Evolutionary conservation across 2,888 invertebrate genomes (phyloP), one percentile per base, ranked within the genome.

Genomic region (Mayetiola destructor): DNA sequence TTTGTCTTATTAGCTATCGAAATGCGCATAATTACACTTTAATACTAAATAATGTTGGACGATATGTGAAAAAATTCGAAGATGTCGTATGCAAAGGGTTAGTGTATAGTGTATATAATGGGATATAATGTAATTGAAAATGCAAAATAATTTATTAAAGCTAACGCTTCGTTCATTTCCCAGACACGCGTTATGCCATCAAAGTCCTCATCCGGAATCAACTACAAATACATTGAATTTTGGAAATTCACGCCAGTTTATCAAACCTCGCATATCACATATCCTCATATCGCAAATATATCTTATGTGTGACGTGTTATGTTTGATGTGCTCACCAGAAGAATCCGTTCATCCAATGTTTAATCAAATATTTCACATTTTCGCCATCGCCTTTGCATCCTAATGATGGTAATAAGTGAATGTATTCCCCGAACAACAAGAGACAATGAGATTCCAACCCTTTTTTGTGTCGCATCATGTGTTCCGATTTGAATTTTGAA

Each of bases 11-110:
- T n/a, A n/a, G n/a, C n/a, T n/a, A 1, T 27, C 27, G n/a, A 27
- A 27, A 27, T 27, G 9, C 48, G 27, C 27, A 48, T 48, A 48
- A 48, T 48, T 48, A 27, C 48, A 23, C 48, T n/a, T 48, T 48
- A 48, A 48, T 48, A 27, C 48, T 48, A 16, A 48, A 23, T 48
- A 48, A 48, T 48, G 27, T 48, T 48, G 3, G n/a, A 16, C 16
- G n/a, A 27, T 27, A 48, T 48, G 9, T 48, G 48, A 48, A 27
- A 48, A 48, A 48, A 48, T 48, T 48, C 9, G 48, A 48, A n/a
- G n/a, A n/a, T n/a, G n/a, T n/a, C n/a, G n/a, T n/a, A n/a, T n/a
- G n/a, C n/a, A n/a, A n/a, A n/a, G n/a, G n/a, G n/a, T n/a, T n/a
- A n/a, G n/a, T n/a, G n/a, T n/a, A n/a, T n/a, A n/a, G n/a, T n/a